phyloP scores from a whole-genome alignment of 1,140 invertebrate species.

The Mya arenaria region DNA sequence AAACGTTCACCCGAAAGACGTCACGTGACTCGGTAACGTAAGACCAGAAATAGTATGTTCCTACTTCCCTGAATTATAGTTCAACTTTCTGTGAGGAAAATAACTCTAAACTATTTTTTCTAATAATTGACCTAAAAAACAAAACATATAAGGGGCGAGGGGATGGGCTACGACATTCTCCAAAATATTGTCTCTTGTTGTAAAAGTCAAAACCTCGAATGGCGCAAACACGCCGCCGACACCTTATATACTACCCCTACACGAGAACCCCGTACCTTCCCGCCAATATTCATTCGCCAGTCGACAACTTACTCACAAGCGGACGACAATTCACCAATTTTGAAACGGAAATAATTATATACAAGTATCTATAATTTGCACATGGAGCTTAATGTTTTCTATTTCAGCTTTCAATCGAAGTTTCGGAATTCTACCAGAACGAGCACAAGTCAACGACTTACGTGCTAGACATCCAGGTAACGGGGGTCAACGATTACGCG shows the following conservation, averaged over 20 bases:
- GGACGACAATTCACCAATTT: background rate
- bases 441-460: conserved; percentile 5
- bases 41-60: no score
- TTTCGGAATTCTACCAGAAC: conserved; percentile 6
- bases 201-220: no score
- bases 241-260: background rate
- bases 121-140: no score
- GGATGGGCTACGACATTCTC: no score
- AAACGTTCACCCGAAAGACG: no score
- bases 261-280: background rate
- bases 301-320: background rate
- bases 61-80: no score
- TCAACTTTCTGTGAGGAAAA: no score
- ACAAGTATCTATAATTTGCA: background rate
- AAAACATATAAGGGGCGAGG: no score
- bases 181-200: no score
- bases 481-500: conserved; percentile 49
- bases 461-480: conserved; percentile 40
- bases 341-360: background rate
- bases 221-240: background rate
- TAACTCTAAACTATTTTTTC: no score
- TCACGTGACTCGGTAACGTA: no score
- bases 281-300: background rate
- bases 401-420: conserved; percentile 30
- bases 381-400: background rate